Conservation (phyloP, 2,113 vertebrate species). For the Corythaixoides concolor region DNA sequence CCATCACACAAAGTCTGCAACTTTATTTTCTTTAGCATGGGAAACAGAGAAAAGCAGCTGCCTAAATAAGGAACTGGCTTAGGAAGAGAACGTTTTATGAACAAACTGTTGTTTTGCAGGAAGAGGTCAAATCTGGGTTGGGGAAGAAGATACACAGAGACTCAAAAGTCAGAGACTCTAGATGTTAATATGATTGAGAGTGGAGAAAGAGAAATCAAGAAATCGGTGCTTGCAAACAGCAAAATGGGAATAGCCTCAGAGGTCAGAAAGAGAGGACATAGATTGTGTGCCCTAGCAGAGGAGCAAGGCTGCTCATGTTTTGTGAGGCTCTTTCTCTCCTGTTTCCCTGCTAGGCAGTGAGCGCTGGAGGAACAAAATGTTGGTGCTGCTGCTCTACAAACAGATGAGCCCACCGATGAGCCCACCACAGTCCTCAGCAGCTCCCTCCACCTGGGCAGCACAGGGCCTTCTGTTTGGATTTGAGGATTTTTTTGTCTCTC, state of each 20-base stretch:
- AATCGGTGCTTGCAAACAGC: background rate
- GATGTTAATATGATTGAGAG: background rate
- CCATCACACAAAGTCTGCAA: background rate
- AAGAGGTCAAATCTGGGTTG: background rate
- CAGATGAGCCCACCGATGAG: too few species aligned
- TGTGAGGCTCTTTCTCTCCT: background rate
- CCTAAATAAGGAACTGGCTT: constrained; percentile 11
- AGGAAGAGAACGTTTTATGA: background rate
- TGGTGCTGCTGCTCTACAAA: background rate
- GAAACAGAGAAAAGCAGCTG: background rate
- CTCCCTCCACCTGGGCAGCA: rapidly evolving
- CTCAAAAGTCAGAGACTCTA: background rate
- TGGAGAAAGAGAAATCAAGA: background rate
- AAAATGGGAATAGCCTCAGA: background rate
- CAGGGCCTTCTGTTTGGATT: background rate
- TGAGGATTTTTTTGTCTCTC: background rate
- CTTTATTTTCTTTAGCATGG: background rate
- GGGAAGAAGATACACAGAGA: background rate
- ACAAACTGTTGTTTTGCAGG: background rate
- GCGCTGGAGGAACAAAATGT: rapidly evolving
- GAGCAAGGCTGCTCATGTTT: background rate
- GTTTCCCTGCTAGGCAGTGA: background rate
- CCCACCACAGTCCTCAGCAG: background rate
- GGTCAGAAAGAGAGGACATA: background rate
- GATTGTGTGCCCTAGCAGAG: background rate